These are phyloP conservation scores for Bimastos eiseni DNA, from an alignment of 2,888 invertebrate species.

Conservation along the genomic window DNA sequence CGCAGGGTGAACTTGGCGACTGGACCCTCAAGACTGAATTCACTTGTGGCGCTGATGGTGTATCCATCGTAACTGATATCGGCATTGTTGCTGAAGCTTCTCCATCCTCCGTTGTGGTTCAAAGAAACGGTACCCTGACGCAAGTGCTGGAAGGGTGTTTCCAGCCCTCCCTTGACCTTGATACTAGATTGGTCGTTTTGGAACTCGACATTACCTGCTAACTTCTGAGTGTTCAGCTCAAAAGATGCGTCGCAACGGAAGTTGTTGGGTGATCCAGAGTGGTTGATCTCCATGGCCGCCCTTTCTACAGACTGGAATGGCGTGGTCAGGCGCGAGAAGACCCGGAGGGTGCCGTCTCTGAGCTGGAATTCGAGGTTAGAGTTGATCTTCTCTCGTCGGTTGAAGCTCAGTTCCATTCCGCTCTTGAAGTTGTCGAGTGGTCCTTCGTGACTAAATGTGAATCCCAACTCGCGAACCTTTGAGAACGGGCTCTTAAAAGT, in stretches of 20 bases:
- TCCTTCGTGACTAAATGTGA: constrained; percentile 37
- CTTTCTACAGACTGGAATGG: neutral
- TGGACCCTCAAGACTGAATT: constrained; percentile 22
- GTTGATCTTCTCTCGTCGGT: constrained; percentile 24
- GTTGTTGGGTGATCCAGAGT: constrained; percentile 34
- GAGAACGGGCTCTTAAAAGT: constrained; percentile 29
- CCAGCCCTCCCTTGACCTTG: neutral
- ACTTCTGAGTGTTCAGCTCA: constrained; percentile 19
- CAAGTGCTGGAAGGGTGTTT: constrained; percentile 29
- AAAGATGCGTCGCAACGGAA: constrained; percentile 25
- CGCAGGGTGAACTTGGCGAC: constrained; percentile 23
- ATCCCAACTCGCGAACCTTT: constrained; percentile 30
- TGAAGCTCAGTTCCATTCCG: constrained; percentile 24
- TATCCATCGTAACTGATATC: constrained; percentile 33
- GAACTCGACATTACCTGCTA: neutral
- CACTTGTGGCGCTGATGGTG: constrained; percentile 1
- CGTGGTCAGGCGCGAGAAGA: constrained; percentile 25
- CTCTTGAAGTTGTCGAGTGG: constrained; percentile 30
- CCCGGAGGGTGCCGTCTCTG: constrained; percentile 19
- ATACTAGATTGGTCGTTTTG: neutral
- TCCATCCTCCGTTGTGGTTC: constrained; percentile 33
- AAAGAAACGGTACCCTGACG: neutral
- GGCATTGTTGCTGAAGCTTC: constrained; percentile 35
- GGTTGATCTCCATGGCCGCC: constrained; percentile 28
- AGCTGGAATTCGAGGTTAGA: constrained; percentile 23